Evolutionary conservation across 2,113 vertebrate genomes (phyloP).

Genomic region (Microcebus murinus): DNA sequence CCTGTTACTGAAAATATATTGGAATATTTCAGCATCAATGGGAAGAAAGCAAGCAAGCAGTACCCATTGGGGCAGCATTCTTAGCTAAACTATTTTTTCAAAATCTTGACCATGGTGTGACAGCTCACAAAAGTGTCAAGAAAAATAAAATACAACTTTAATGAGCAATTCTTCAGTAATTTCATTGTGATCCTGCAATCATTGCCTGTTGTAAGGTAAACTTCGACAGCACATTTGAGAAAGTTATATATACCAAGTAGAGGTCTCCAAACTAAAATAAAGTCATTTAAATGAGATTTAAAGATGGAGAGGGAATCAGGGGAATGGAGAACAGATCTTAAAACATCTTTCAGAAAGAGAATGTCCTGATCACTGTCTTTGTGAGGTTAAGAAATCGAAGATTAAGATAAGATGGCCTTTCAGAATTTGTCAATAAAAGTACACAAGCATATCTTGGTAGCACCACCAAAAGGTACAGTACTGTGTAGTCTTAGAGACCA

Average conservation of each 20-base stretch:
- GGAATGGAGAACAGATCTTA: neutral
- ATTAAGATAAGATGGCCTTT: neutral
- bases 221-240: neutral
- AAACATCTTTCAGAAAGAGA: neutral
- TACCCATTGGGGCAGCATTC: fast-evolving
- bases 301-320: neutral
- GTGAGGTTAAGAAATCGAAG: neutral
- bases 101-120: neutral
- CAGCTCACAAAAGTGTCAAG: neutral
- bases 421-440: neutral
- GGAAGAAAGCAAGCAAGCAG: neutral
- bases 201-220: neutral
- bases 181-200: neutral
- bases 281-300: neutral
- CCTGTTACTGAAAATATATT: neutral
- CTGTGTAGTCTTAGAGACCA: neutral
- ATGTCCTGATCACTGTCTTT: neutral
- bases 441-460: neutral
- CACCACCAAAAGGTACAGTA: neutral
- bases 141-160: neutral
- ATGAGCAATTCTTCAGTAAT: neutral
- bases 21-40: neutral
- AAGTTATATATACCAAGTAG: neutral
- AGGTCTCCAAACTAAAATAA: neutral
- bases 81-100: neutral